A percentile compares a stretch with the other conserved stretches of the same genome.
These are phyloP conservation scores for Triplophysa tibetana DNA, from an alignment of 2,113 vertebrate species.

Conservation along the genomic window DNA sequence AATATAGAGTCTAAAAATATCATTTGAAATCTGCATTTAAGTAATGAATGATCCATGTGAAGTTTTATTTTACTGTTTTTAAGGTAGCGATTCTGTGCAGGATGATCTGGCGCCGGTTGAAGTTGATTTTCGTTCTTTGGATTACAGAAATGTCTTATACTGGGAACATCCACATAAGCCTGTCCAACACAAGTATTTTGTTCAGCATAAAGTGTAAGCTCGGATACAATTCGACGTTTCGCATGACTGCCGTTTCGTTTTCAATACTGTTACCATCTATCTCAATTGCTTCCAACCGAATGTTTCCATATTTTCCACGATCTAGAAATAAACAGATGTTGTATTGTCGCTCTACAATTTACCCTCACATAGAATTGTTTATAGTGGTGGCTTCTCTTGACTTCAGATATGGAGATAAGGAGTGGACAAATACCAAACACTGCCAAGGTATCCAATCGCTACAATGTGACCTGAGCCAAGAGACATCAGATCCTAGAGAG, in stretches of 20 bases:
- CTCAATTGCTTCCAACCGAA: background rate
- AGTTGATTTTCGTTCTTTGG: conserved; percentile 68
- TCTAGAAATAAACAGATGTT: too few species aligned
- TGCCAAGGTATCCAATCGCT: conserved; percentile 65
- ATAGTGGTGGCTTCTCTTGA: background rate
- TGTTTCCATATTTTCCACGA: background rate
- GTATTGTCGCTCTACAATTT: background rate
- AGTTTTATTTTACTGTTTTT: conserved; percentile 9
- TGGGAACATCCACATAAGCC: conserved; percentile 60
- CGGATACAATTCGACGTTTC: background rate
- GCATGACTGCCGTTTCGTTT: conserved; percentile 1
- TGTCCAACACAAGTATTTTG: conserved; percentile 55
- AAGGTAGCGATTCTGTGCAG: conserved; percentile 30
- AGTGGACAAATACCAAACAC: conserved; percentile 61
- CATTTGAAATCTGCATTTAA: background rate
- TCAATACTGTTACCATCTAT: background rate
- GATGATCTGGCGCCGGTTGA: conserved; percentile 45
- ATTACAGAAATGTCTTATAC: conserved; percentile 69
- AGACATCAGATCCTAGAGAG: conserved; percentile 69
- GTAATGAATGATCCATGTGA: background rate
- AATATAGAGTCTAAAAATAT: too few species aligned
- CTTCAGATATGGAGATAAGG: conserved; percentile 70
- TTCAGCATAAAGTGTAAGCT: conserved; percentile 78
- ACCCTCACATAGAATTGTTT: background rate
- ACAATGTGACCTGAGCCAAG: conserved; percentile 71